Evolutionary conservation across 2,113 vertebrate genomes (phyloP), one percentile per base, ranked within the genome.

Genomic region (Myanophis thanlyinensis): DNA sequence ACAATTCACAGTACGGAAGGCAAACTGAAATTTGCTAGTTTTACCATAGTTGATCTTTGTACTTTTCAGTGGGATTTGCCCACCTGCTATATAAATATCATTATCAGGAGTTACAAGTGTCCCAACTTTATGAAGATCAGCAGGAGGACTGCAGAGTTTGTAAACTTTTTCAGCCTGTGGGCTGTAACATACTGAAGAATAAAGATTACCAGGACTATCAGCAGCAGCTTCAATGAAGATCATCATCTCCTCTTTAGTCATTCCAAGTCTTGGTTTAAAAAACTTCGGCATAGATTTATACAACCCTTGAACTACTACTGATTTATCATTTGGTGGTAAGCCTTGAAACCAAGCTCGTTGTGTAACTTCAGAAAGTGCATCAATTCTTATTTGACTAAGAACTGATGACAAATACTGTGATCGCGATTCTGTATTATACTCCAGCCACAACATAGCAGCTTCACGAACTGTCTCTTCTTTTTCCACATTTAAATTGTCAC

Each of bases 211-310:
- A 0, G 98, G 97, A 47, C 98, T 97, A 95, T 99, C 99, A 40
- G 98, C 98, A 96, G 98, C 97, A 85, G 98, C 98, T 98, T 99
- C 99, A 94, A 99, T 98, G 95, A 99, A 99, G 94, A 99, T 99
- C 91, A 99, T 98, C 99, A 99, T 99, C 96, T 99, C 99, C 96
- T 99, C 99, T 97, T 99, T 99, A 51, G 99, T 99, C 99, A 99
- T 99, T 90, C 99, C 99, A 40, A 99, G 97, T 35, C 99, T 98
- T 3, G 99, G 99, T 94, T 99, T 99, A 97, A 99, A 99, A 95
- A 99, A 99, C 97, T 99, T 99, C 94, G 99, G 99, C 99, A 99
- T 99, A 0, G 99, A 99, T 97, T 99, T 99, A 97, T 99, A 99
- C n/a, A 99, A 98, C 48, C 99, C 99, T 97, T 99, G 99, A 73